These are phyloP conservation scores for Clarias magur DNA, from an alignment of 2,113 vertebrate species.

Conservation along the genomic window DNA sequence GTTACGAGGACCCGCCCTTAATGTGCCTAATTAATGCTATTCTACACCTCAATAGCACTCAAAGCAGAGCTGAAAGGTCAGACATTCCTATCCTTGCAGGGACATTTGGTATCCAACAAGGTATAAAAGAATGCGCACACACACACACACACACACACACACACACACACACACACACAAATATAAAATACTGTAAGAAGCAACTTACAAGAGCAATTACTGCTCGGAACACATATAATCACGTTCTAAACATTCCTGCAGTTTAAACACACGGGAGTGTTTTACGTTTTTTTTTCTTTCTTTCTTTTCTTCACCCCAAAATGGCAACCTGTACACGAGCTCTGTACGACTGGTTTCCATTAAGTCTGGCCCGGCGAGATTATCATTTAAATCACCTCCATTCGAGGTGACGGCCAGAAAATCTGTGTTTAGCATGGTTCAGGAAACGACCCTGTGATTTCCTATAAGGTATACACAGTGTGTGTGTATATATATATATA, in stretches of 20 bases:
- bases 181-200: too few species aligned
- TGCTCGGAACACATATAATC: neutral
- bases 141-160: slow-evolving; percentile 4
- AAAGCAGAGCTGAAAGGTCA: neutral
- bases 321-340: neutral
- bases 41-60: neutral
- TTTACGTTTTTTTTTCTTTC: neutral
- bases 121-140: neutral
- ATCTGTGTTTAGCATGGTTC: neutral
- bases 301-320: neutral
- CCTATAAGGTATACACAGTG: neutral
- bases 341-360: neutral
- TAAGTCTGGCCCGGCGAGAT: neutral
- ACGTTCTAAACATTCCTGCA: neutral
- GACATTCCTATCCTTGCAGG: neutral
- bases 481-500: too few species aligned
- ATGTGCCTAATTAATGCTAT: neutral
- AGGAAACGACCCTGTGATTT: neutral
- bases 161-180: neutral
- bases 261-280: neutral
- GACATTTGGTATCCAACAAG: neutral
- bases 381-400: neutral
- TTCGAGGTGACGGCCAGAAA: neutral
- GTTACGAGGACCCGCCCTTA: neutral
- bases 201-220: too few species aligned